phyloP scores from a whole-genome alignment of 2,113 vertebrate species.

The Corythornis madagascariensis region DNA sequence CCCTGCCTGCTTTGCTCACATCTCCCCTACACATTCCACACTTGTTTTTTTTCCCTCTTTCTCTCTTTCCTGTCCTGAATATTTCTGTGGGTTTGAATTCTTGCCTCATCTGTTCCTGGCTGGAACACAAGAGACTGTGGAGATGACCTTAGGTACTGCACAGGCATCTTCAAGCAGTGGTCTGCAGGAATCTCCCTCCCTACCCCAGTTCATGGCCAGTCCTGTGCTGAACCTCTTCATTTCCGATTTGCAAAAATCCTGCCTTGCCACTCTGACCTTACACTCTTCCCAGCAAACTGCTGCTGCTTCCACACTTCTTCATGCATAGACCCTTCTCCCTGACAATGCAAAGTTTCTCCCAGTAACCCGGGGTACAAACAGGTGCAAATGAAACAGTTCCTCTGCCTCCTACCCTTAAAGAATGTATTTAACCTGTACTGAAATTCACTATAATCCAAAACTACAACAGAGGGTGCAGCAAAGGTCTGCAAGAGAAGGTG shows the following conservation, averaged over 20 bases:
- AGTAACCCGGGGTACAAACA: background rate
- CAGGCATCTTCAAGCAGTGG: background rate
- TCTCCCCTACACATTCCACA: background rate
- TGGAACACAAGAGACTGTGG: background rate
- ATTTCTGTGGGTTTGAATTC: background rate
- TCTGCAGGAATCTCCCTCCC: background rate
- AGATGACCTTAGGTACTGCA: background rate
- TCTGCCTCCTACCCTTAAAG: background rate
- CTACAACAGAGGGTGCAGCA: background rate
- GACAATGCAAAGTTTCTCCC: too few species aligned
- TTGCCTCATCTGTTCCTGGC: background rate
- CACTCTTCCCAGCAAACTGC: background rate
- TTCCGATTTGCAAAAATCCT: background rate
- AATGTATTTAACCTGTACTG: background rate
- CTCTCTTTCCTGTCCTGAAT: background rate
- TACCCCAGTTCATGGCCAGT: background rate
- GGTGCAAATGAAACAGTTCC: background rate
- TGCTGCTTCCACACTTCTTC: background rate
- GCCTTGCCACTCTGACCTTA: background rate
- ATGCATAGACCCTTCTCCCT: background rate
- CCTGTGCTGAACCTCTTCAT: background rate
- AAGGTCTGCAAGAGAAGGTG: constrained; percentile 12
- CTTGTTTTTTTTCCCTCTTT: accelerated
- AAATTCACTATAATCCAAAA: background rate
- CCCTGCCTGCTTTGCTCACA: background rate